These are phyloP conservation scores for Oncorhynchus gorbuscha DNA, from an alignment of 2,113 vertebrate species.

Conservation along the genomic window DNA sequence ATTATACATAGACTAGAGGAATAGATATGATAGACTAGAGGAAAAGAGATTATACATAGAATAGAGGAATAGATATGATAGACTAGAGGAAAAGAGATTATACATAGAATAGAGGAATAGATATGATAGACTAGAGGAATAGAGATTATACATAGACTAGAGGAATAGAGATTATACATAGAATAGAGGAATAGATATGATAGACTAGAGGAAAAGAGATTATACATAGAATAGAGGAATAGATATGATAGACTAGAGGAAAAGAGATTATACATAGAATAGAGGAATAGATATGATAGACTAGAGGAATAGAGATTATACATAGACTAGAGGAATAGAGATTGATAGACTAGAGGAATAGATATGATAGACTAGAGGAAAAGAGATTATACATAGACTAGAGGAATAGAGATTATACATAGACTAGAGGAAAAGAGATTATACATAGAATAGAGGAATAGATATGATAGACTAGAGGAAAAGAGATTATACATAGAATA, in stretches of 20 bases:
- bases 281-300: too few relatives aligned
- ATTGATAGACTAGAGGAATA: slow-evolving; percentile 22
- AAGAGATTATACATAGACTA: too few relatives aligned
- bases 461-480: slow-evolving; percentile 7
- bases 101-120: slow-evolving; percentile 19
- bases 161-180: neutral
- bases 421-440: too few relatives aligned
- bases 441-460: too few relatives aligned
- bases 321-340: slow-evolving; percentile 22
- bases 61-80: slow-evolving; percentile 18
- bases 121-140: slow-evolving; percentile 21
- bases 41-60: slow-evolving; percentile 41
- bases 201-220: slow-evolving; percentile 22
- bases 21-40: neutral
- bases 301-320: slow-evolving; percentile 38
- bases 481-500: slow-evolving; percentile 50
- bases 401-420: too few relatives aligned
- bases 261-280: slow-evolving; percentile 37
- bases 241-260: slow-evolving; percentile 35
- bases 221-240: neutral
- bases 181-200: slow-evolving; percentile 23
- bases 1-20: slow-evolving; percentile 25
- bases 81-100: slow-evolving; percentile 42
- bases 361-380: slow-evolving; percentile 29
- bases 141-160: slow-evolving; percentile 22